Percentiles rank a stretch among this genome's conserved stretches.
Conservation (phyloP, 2,113 vertebrate species). For the Oreotrochilus melanogaster region DNA sequence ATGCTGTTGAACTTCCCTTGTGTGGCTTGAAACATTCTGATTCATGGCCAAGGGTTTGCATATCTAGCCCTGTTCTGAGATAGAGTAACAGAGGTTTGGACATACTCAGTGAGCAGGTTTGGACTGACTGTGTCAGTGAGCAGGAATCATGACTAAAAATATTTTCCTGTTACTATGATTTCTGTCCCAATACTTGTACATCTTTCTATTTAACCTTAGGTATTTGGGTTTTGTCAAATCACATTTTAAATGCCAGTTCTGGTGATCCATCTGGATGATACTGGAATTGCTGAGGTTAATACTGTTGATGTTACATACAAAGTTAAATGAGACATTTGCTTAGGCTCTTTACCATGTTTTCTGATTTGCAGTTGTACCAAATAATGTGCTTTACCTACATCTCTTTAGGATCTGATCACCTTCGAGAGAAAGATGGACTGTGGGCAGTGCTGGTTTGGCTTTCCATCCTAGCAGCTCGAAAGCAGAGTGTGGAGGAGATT, state of each 20-base stretch:
- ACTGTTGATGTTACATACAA: neutral
- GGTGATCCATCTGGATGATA: fast-evolving
- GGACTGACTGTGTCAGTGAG: neutral
- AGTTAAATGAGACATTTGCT: neutral
- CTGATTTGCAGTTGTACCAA: neutral
- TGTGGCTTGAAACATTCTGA: neutral
- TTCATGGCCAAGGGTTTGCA: neutral
- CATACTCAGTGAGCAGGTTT: neutral
- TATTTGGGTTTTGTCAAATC: neutral
- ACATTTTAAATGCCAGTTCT: neutral
- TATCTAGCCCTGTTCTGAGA: neutral
- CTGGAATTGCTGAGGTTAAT: neutral
- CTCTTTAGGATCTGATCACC: constrained; percentile 91
- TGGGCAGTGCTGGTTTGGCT: constrained; percentile 97
- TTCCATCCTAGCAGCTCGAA: constrained; percentile 91
- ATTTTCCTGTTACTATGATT: neutral
- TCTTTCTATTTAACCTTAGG: neutral
- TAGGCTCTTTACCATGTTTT: neutral
- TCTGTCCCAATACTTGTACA: neutral
- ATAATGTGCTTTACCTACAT: neutral
- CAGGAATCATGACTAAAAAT: neutral
- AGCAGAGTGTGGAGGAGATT: constrained; percentile 92
- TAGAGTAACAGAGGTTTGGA: neutral
- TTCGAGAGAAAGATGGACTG: constrained; percentile 95
- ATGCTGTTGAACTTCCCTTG: neutral